Percentiles rank a stretch among this genome's conserved stretches.
Conservation (phyloP, 2,113 vertebrate genomes). For the Gobiocypris rarus region DNA sequence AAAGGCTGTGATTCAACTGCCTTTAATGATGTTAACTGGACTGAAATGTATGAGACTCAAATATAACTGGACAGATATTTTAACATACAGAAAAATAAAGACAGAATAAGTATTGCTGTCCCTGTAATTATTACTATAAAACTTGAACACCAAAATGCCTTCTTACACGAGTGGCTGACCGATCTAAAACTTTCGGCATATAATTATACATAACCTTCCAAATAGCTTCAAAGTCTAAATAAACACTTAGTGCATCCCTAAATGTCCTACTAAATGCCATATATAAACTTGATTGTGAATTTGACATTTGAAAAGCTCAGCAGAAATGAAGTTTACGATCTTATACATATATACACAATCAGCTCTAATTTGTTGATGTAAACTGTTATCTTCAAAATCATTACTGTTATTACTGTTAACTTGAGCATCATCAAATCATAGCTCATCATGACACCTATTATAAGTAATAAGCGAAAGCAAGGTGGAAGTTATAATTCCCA, state of each 20-base stretch:
- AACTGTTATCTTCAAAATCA: neutral
- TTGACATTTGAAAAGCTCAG: neutral
- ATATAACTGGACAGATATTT: neutral
- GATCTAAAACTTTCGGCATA: too few relatives aligned
- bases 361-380: slow-evolving; percentile 19
- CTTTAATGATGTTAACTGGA: neutral
- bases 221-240: neutral
- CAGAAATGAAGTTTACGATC: neutral
- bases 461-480: neutral
- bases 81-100: neutral
- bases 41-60: neutral
- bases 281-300: neutral
- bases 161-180: too few relatives aligned
- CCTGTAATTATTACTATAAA: neutral
- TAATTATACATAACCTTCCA: too few relatives aligned
- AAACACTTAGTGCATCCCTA: neutral
- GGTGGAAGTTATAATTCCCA: neutral
- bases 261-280: neutral
- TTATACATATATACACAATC: neutral
- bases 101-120: neutral
- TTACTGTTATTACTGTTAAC: neutral
- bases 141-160: neutral
- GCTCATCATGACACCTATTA: neutral
- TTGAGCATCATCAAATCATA: neutral
- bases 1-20: slow-evolving; percentile 7